Conservation (phyloP, 2,888 invertebrate species). For the Escarpia spicata region DNA sequence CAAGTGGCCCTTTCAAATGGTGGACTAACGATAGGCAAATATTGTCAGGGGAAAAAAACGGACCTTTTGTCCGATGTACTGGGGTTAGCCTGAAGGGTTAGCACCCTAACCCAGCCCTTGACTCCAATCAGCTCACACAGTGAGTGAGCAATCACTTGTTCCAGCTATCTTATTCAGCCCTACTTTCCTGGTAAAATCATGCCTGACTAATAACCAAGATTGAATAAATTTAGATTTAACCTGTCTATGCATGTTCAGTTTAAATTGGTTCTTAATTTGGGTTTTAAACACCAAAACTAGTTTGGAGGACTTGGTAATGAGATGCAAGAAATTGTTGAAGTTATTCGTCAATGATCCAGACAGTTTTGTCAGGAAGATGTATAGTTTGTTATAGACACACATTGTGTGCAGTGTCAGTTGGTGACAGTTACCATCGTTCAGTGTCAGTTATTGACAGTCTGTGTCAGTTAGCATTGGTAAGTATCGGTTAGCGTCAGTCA, state of each 20-base stretch:
- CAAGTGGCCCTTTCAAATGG: conserved; percentile 16
- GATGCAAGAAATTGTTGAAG: not conserved
- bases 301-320: not conserved
- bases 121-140: not conserved
- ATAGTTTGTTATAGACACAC: too few relatives aligned
- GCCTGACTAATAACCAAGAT: not conserved
- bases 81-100: not conserved
- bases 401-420: not conserved
- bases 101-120: not conserved
- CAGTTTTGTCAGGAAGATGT: not conserved
- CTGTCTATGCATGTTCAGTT: not conserved
- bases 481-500: too few relatives aligned
- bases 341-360: not conserved
- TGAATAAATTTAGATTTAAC: not conserved
- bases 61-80: not conserved
- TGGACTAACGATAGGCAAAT: not conserved
- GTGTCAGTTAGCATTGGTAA: not conserved
- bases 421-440: not conserved
- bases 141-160: not conserved
- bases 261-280: not conserved
- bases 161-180: not conserved
- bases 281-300: not conserved
- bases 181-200: not conserved
- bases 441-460: not conserved
- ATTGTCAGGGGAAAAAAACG: not conserved